A percentile compares a stretch with the other conserved stretches of the same genome.
These are phyloP conservation scores for Marmota monax DNA, from an alignment of 2,113 vertebrate genomes.

Conservation along the genomic window DNA sequence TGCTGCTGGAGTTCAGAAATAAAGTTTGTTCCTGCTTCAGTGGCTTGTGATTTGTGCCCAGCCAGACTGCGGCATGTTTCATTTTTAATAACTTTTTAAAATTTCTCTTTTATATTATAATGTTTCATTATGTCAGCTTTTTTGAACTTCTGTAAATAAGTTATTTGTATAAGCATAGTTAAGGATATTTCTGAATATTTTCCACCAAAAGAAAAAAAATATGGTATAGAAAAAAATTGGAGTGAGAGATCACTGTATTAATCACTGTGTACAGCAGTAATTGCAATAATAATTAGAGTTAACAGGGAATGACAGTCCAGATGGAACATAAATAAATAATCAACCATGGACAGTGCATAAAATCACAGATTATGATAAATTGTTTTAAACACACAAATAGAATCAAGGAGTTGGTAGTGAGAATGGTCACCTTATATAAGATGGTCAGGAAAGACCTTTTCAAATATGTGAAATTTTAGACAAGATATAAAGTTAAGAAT, in stretches of 20 bases:
- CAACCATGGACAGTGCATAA: background rate
- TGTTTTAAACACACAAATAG: no score
- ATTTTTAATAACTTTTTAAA: background rate
- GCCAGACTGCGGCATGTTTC: background rate
- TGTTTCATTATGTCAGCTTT: background rate
- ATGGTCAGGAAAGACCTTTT: background rate
- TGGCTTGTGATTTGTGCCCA: no score
- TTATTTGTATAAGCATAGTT: background rate
- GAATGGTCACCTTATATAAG: background rate
- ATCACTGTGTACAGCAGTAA: fast-evolving
- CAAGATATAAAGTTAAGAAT: background rate
- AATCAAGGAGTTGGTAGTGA: no score
- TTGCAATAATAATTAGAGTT: background rate
- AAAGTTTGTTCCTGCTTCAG: no score
- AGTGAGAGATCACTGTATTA: background rate
- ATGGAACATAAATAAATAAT: background rate
- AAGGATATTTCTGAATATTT: background rate
- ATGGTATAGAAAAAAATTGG: no score
- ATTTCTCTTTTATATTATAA: background rate
- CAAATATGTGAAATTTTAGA: background rate
- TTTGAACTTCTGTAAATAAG: background rate
- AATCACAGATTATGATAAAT: background rate
- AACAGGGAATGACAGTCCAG: background rate
- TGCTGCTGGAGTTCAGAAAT: no score
- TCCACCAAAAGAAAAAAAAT: background rate